A percentile compares a stretch with the other conserved stretches of the same genome.
Conservation (phyloP, 2,888 invertebrate species). For the Alloscopus bannaensis region DNA sequence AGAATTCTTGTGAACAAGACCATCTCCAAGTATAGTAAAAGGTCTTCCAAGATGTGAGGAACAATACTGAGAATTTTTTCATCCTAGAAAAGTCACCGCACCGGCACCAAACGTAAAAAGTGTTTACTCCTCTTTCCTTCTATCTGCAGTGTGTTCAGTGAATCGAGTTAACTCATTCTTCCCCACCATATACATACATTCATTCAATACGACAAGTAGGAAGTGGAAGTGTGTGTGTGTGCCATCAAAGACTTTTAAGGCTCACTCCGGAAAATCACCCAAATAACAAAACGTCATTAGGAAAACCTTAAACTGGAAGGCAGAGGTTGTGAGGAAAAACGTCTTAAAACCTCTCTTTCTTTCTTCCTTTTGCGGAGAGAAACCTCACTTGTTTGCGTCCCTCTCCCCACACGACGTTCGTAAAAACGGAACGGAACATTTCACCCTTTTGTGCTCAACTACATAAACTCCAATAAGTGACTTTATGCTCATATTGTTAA, state of each 20-base stretch:
- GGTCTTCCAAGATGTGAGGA: background rate
- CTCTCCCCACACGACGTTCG: conserved; percentile 45
- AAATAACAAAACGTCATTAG: conserved; percentile 68
- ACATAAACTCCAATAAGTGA: conserved; percentile 13
- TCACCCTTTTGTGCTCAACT: conserved; percentile 4
- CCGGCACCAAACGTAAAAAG: too few species aligned
- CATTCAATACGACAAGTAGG: background rate
- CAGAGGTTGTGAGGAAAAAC: conserved; percentile 59
- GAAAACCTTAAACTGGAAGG: conserved; percentile 61
- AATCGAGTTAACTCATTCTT: conserved; percentile 16
- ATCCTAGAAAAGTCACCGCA: conserved; percentile 11
- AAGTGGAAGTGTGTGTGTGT: background rate
- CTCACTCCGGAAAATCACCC: conserved; percentile 68
- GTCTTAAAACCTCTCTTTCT: conserved; percentile 43
- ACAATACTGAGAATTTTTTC: background rate
- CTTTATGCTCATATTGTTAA: conserved; percentile 37
- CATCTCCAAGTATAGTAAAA: conserved; percentile 29
- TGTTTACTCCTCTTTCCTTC: too few species aligned
- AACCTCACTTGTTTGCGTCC: conserved; percentile 58
- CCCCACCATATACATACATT: background rate
- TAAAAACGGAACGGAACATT: conserved; percentile 31
- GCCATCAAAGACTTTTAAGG: conserved; percentile 53
- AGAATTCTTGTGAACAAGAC: conserved; percentile 8
- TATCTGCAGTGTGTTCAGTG: conserved; percentile 44
- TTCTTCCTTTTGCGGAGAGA: conserved; percentile 29